Base-by-base conservation (phyloP, 2,113 vertebrate genomes). In the Chionis minor region DNA sequence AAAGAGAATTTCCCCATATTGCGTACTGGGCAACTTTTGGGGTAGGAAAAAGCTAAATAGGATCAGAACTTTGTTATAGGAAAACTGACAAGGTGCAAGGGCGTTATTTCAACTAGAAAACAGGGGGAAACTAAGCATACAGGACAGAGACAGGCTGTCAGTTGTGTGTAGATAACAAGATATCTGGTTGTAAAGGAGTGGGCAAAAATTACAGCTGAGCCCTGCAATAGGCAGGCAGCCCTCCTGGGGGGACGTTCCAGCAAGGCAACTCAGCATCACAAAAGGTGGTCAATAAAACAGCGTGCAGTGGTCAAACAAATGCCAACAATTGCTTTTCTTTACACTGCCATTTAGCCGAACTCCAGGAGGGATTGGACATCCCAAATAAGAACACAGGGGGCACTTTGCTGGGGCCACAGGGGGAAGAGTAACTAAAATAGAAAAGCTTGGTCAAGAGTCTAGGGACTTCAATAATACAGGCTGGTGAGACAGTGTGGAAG, bases 281-380 rank as follows among this genome's bases (percentile, higher is more conserved):
- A 87, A 91, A 90, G 54, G 59, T 26, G 78, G 35, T 38, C 81
- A 79, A 51, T 65, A 66, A 88, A 96, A 33, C 54, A 87, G 77
- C 84, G 55, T 6, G 33, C 52, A 82, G 66, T 8, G 61, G 73
- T 54, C 73, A 94, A 75, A 87, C 73, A 61, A 80, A 90, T 12
- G 58, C 56, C 78, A 92, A 81, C 81, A 63, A 75, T 74, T 9
- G 4, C 70, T 86, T 54, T 45, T 90, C 79, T 87, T 90, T 12
- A 63, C 78, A 4, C 40, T 52, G 61, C 52, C 83, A 40, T 71
- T 94, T 23, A 89, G 52, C 78, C 73, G 87, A 86, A n/a, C 81
- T 72, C 69, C 47, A n/a, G 81, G 81, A 93, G 49, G 49, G 18
- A 12, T 0, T 12, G 62, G 79, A 32, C 84, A 85, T 18, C 78